Evolutionary conservation across 1,140 invertebrate species (phyloP).

Genomic region (Zaprionus ghesquierei): DNA sequence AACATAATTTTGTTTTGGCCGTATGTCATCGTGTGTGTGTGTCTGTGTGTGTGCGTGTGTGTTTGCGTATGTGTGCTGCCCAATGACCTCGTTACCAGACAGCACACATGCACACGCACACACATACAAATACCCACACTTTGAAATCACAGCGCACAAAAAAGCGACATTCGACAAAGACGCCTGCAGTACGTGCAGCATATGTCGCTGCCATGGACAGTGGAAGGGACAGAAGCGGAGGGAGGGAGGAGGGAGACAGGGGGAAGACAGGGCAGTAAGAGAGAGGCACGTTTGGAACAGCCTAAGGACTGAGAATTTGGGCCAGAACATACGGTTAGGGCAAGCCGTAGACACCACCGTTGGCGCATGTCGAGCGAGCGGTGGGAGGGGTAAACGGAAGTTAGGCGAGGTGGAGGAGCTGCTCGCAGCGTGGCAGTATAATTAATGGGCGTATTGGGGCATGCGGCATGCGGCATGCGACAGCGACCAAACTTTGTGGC

Average conservation of each 20-base stretch:
- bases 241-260: neutral
- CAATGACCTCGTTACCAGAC: conserved; percentile 15
- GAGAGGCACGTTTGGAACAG: neutral
- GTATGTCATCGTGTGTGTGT: conserved; percentile 24
- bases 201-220: conserved; percentile 42
- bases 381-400: conserved; percentile 15
- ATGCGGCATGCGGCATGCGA: conserved; percentile 8
- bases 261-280: neutral
- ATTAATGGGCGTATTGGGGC: conserved; percentile 77
- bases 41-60: conserved; percentile 12
- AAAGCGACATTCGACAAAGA: conserved; percentile 57
- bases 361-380: neutral
- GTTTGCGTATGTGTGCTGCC: conserved; percentile 39
- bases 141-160: conserved; percentile 56
- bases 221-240: neutral
- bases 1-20: conserved; percentile 67
- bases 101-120: conserved; percentile 3
- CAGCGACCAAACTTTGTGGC: conserved; percentile 3
- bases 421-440: conserved; percentile 71
- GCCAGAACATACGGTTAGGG: neutral
- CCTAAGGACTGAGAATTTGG: neutral
- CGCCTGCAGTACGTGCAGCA: conserved; percentile 51
- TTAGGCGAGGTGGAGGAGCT: conserved; percentile 15
- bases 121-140: conserved; percentile 13
- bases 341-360: neutral